Evolutionary conservation across 2,113 vertebrate genomes (phyloP).

Genomic region (Pteropus alecto): DNA sequence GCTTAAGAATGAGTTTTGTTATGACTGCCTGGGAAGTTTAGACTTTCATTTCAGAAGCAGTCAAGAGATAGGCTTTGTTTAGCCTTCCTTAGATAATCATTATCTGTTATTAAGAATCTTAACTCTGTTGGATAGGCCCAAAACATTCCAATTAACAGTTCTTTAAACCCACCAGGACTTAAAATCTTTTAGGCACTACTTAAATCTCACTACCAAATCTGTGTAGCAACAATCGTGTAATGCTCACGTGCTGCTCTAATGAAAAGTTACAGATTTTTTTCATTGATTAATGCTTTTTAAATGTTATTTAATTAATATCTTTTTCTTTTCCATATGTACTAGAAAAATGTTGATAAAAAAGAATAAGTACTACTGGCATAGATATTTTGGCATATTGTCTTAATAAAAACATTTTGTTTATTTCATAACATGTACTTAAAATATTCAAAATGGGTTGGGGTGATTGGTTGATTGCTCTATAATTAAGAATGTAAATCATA

Average conservation of each 20-base stretch:
- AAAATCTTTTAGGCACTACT: neutral
- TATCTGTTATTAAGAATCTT: neutral
- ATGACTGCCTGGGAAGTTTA: neutral
- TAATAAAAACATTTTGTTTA: neutral
- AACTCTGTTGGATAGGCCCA: neutral
- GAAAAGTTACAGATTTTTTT: neutral
- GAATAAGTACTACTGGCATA: neutral
- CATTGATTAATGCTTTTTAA: neutral
- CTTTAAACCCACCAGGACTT: neutral
- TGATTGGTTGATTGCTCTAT: neutral
- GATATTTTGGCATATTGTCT: neutral
- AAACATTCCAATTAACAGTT: neutral
- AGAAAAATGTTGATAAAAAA: neutral
- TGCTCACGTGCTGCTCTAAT: neutral
- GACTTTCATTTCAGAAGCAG: neutral
- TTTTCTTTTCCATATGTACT: neutral
- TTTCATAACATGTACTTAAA: neutral
- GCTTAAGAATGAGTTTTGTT: neutral
- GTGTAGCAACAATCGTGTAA: neutral
- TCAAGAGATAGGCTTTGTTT: neutral
- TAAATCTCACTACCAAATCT: neutral
- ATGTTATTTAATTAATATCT: neutral
- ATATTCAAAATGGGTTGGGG: neutral
- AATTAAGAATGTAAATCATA: neutral
- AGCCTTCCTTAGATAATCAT: neutral